phyloP scores from a whole-genome alignment of 2,888 invertebrate genomes.

The Plebejus melissa region DNA sequence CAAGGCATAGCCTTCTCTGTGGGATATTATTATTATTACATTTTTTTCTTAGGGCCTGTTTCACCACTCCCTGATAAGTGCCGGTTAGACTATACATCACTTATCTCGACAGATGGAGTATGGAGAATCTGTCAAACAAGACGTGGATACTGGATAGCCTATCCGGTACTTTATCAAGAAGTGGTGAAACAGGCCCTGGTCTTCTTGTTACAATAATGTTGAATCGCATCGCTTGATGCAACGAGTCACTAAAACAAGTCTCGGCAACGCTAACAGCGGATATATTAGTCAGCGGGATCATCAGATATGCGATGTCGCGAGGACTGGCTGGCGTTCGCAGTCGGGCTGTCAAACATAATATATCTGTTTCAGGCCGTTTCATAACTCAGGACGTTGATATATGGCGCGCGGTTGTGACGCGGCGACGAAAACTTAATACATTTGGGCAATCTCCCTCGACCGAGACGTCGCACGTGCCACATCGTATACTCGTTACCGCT shows the following conservation, averaged over 20 bases:
- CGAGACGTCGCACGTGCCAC: constrained; percentile 57
- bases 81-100: too few species aligned
- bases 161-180: too few species aligned
- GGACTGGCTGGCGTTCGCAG: constrained; percentile 39
- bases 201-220: too few species aligned
- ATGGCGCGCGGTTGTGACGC: constrained; percentile 44
- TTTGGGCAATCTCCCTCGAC: constrained; percentile 56
- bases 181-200: too few species aligned
- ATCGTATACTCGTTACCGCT: constrained; percentile 68
- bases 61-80: too few species aligned
- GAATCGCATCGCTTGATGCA: not conserved
- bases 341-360: constrained; percentile 55
- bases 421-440: constrained; percentile 50
- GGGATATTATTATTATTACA: too few species aligned
- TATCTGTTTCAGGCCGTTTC: constrained; percentile 60
- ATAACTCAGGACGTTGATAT: constrained; percentile 66
- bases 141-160: too few species aligned
- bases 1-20: too few species aligned
- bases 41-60: too few species aligned
- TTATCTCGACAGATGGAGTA: too few species aligned
- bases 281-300: not conserved
- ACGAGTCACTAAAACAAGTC: not conserved
- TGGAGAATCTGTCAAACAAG: too few species aligned
- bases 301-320: constrained; percentile 28
- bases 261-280: too few species aligned